Conservation (phyloP, 2,113 vertebrate genomes). For the Craseonycteris thonglongyai region DNA sequence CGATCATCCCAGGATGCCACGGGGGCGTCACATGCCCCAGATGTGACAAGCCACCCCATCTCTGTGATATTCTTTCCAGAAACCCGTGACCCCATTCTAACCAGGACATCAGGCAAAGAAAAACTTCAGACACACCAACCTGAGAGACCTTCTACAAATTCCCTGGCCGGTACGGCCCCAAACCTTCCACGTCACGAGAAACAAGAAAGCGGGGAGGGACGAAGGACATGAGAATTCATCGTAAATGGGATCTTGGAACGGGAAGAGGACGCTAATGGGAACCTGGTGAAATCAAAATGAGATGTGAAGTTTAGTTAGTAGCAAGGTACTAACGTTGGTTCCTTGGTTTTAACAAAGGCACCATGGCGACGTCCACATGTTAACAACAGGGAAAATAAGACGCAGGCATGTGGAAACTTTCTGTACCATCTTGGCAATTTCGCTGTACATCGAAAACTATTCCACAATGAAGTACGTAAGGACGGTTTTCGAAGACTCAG, state of each 20-base stretch:
- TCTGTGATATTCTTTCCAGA: background rate
- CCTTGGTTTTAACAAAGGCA: background rate
- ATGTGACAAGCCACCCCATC: background rate
- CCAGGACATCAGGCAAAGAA: background rate
- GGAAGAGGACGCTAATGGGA: background rate
- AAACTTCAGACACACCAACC: background rate
- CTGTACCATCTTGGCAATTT: background rate
- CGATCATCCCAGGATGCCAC: too few species aligned
- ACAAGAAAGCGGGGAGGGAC: background rate
- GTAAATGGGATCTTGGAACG: background rate
- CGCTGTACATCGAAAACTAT: background rate
- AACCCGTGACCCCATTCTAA: background rate
- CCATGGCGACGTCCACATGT: accelerated
- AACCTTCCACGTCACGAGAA: background rate
- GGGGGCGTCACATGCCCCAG: background rate
- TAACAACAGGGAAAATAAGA: accelerated
- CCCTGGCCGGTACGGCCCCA: background rate
- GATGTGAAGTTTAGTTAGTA: background rate
- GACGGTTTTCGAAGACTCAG: background rate
- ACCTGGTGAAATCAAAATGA: background rate
- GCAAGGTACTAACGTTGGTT: accelerated
- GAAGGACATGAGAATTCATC: accelerated
- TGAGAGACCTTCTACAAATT: background rate
- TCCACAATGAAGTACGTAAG: background rate
- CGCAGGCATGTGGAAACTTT: accelerated